Evolutionary conservation across 2,113 vertebrate species (phyloP), one percentile per base, ranked within the genome.

Genomic region (Neoarius graeffei): DNA sequence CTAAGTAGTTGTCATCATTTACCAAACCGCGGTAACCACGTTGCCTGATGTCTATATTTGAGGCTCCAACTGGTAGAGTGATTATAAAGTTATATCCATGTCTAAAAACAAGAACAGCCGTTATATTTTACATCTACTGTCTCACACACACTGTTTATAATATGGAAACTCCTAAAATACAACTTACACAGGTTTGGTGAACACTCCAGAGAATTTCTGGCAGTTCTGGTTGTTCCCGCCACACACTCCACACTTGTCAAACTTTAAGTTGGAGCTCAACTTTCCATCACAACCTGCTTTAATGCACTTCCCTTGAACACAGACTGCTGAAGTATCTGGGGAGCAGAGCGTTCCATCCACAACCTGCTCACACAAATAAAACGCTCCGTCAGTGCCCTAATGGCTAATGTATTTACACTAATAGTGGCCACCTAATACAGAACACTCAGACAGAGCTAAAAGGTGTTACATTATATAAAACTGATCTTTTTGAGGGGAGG

Each of bases 61-160:
- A 97, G 59, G 98, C 98, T 0, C 98, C 98, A 0, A 94, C 95
- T 0, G 98, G 98, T 84, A 99, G 95, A 79, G 96, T 96, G 91
- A 99, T 97, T 92, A 99, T 98, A 1, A 99, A 99, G 93, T 99
- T 99, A 95, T 99, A 99, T 90, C 98, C 98, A 0, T 98, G 96
- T 96, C 98, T 99, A 92, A 87, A 89, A 89, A 88, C 11, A n/a
- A 92, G 87, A 48, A 10, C 67, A 52, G 30, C 7, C 76, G 80
- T 67, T 19, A 50, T 52, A 52, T 14, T 62, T 52, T 3, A n/a
- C 15, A 27, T 35, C 25, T 52, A 77, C 25, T 67, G 23, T 14
- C 5, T 69, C 57, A 62, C 42, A 27, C 27, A 77, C 10, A 62
- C 6, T 23, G 25, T 59, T 62, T 17, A n/a, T 3, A 50, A 64